Evolutionary conservation across 2,113 vertebrate genomes (phyloP).

Genomic region (Halichoerus grypus): DNA sequence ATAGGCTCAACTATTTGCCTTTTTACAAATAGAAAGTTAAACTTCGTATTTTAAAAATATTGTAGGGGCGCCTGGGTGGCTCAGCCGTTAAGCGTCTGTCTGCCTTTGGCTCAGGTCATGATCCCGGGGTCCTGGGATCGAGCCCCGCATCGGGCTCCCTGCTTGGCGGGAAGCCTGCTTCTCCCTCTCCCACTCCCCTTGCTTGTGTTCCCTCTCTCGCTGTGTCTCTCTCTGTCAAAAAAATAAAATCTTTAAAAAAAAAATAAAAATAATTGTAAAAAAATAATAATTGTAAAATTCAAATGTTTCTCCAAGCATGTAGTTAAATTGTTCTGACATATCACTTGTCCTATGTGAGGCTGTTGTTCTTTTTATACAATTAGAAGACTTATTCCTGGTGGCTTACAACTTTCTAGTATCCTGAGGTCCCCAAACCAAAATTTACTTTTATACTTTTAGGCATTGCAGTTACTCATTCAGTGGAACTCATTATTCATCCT

Average conservation of each 20-base stretch:
- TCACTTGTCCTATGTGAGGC: background rate
- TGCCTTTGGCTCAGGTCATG: no score
- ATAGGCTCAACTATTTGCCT: constrained; percentile 23
- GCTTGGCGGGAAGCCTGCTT: no score
- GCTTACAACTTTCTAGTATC: background rate
- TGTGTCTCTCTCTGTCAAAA: no score
- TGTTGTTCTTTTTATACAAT: constrained; percentile 29
- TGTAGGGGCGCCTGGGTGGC: background rate
- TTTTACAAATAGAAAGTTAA: constrained; percentile 42
- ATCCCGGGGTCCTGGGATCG: no score
- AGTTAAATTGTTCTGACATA: background rate
- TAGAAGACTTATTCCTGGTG: constrained; percentile 27
- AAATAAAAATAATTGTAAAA: constrained; percentile 8
- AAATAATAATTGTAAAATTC: background rate
- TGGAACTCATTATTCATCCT: constrained; percentile 20
- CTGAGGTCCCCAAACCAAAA: constrained; percentile 40
- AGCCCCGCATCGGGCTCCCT: no score
- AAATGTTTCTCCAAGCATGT: background rate
- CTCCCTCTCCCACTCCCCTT: no score
- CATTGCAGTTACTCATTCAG: background rate
- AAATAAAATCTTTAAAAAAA: no score
- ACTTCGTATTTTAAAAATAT: constrained; percentile 47
- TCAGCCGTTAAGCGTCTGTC: no score
- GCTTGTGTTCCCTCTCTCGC: no score
- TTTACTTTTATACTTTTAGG: constrained; percentile 15